Base-by-base conservation (phyloP, 2,888 invertebrate genomes). In the Eristalis intricaria region DNA sequence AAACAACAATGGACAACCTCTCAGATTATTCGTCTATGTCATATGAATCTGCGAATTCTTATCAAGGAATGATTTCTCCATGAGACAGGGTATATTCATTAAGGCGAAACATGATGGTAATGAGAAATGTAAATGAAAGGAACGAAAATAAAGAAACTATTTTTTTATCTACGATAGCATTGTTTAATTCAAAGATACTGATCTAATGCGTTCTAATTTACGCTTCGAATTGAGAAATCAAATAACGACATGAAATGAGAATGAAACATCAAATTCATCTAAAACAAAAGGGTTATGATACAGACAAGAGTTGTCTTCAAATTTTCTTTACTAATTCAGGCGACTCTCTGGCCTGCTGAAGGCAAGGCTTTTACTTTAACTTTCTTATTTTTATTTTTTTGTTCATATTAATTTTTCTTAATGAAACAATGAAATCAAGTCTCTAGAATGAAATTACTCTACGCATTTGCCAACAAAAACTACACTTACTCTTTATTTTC, bases 401-500 rank as follows among this genome's bases (percentile, higher is more conserved):
- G 7, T 50, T 32, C 32, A 19, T 15, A n/a, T 43, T 26, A 38
- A 40, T 40, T 38, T 71, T 43, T 76, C 63, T 63, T 32, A 32
- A 63, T 63, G 73, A 63, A 65, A 56, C 10, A 38, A 66, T 76
- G 40, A 79, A 35, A 65, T 58, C 10, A 79, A 80, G 26, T 81
- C 8, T 70, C 82, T 82, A 86, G 78, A 32, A 56, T n/a, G 63
- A 73, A 76, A 63, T 69, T 78, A 63, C 65, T 50, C 84, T 87
- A 87, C 79, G 87, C 84, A 87, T 87, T 87, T 66, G 73, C 87
- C 84, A 87, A 86, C 82, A 90, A 90, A 89, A 89, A 89, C 89
- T 89, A 89, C 89, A 92, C 92, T 92, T 92, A 92, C 92, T 92
- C 92, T 91, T 92, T 91, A 91, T 90, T 90, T 89, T 91, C 92